A percentile compares a stretch with the other conserved stretches of the same genome.
Conservation (phyloP, 2,113 vertebrate species). For the Siniperca chuatsi region DNA sequence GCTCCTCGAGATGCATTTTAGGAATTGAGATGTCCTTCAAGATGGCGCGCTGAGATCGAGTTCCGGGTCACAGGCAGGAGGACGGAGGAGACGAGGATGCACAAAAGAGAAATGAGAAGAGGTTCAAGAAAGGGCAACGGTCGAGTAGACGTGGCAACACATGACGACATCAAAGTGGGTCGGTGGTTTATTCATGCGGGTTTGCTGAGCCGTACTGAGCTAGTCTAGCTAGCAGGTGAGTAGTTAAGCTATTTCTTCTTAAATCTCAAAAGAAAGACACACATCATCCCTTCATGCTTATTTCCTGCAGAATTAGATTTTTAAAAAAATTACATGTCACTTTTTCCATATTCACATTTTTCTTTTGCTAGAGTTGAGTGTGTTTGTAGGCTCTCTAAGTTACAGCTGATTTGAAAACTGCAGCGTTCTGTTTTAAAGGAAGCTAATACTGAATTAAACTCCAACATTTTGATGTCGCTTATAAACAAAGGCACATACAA, state of each 20-base stretch:
- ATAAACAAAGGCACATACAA: neutral
- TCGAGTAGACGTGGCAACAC: conserved; percentile 81
- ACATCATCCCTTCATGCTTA: fast-evolving
- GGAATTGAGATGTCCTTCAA: too few species aligned
- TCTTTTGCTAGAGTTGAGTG: neutral
- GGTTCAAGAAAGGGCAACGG: too few species aligned
- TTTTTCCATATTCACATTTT: fast-evolving
- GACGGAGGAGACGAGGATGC: too few species aligned
- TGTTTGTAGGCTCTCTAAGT: conserved; percentile 9
- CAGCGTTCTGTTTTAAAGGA: neutral
- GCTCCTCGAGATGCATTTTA: too few species aligned
- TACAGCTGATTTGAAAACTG: neutral
- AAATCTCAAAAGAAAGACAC: fast-evolving
- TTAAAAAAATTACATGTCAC: too few species aligned
- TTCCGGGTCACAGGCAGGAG: too few species aligned
- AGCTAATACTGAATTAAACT: conserved; percentile 5
- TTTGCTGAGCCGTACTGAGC: neutral
- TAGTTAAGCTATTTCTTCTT: neutral
- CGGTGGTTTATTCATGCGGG: conserved; percentile 54
- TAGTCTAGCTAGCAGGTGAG: conserved; percentile 58
- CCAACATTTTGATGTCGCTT: neutral
- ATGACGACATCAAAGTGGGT: conserved; percentile 78
- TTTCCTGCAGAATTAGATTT: neutral
- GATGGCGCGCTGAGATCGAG: too few species aligned
- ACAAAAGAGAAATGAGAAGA: too few species aligned